Evolutionary conservation across 1,140 invertebrate species (phyloP), one percentile per base, ranked within the genome.

Genomic region (Drosophila funebris): DNA sequence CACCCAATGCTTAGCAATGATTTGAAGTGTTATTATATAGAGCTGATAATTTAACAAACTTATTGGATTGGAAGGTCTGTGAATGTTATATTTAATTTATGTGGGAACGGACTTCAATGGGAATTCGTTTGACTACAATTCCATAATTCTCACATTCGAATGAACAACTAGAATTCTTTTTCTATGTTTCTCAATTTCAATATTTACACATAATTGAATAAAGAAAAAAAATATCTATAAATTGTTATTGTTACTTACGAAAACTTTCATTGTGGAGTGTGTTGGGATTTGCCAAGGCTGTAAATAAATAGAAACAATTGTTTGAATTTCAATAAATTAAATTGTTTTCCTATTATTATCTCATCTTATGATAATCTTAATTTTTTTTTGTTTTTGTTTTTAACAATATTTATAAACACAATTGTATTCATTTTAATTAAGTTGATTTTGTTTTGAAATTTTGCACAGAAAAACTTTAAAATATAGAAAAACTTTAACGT

Each of bases 201-300:
- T 22, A 58, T 43, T 72, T 52, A 64, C 62, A 72, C 69, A 72
- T 72, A 67, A 66, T 66, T 71, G 11, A 36, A 14, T 8, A 6
- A 54, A 31, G n/a, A 24, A 50, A 50, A 6, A 53, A 7, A 24
- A 27, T 36, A 9, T 27, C 4, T 5, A 48, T 67, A 27, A 52
- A 64, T 64, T 57, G 31, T 44, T 66, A 60, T 61, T 69, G 57
- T 69, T 90, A 90, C 88, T 90, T 88, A 90, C 88, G 68, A 90
- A 90, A 81, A 90, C 73, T 90, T 90, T 90, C 88, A 90, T 90
- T 71, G 68, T 90, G 78, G 72, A 76, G 70, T 82, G 71, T 68
- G 58, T 72, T 76, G 64, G 62, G 52, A 54, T 48, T 82, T 69
- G 78, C 76, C 75, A 82, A 79, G 79, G 84, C 83, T 88, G 79